Base-by-base conservation (phyloP, 2,113 vertebrate genomes). In the Acrocephalus arundinaceus region DNA sequence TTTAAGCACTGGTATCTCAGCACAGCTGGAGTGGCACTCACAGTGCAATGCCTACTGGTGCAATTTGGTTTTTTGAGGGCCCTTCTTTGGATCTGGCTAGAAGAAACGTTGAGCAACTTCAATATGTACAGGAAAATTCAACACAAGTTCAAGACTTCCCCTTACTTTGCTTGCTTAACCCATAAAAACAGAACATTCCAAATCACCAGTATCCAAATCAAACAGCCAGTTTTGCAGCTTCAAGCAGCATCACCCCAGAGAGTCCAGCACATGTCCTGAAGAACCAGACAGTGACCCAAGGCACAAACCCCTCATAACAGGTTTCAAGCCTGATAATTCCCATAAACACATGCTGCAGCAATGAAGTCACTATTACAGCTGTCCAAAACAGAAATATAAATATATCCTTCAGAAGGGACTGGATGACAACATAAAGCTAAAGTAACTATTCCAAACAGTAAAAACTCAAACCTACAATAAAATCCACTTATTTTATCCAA, bases 291-390 rank as follows among this genome's bases (percentile, higher is more conserved):
- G 43, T 65, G 85, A 93, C 76, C 48, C 33, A 49, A 82, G 74
- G 45, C 39, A 89, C 61, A 72, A 93, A 94, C 13, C 14, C 39
- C 58, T 82, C 31, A 3, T 45, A 85, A 78, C 6, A 75, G 12
- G 19, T 39, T 79, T 85, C 43, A 48, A 68, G 61, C 19, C 62
- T 57, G 58, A 61, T 46, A 63, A 94, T 57, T 57, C 85, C 66
- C 43, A 79, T 52, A 93, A 94, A 91, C 52, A 81, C 51, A 68
- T 84, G 63, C 63, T 87, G 66, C 39, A 85, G 45, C 61, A 89
- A 23, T 96, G 81, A 91, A 59, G 24, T 93, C 93, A 95, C 81
- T 11, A 8, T 15, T 43, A 21, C 66, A 91, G 77, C 90, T 89
- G 70, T 59, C 77, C 33, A 78, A 81, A 87, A 35, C 10, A 84